Percentiles rank a stretch among this genome's conserved stretches.
phyloP scores from a whole-genome alignment of 92 coral and sea anemone genomes.

The Ricordea florida region DNA sequence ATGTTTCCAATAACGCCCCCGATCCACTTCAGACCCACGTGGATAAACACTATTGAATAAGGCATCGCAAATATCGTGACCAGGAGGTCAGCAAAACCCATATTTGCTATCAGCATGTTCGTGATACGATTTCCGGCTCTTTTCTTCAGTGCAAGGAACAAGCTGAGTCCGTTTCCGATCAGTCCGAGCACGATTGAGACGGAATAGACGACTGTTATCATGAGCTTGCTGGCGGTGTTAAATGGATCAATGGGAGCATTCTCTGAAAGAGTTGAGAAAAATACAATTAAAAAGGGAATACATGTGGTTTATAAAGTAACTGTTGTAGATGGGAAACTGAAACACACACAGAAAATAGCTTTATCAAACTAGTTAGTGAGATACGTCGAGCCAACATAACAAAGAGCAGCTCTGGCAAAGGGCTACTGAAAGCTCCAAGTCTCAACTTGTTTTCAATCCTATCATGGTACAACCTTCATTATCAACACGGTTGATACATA shows the following conservation, averaged over 20 bases:
- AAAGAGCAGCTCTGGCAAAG: too few species aligned
- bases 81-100: slow-evolving; percentile 77
- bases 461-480: too few species aligned
- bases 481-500: too few species aligned
- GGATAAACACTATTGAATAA: slow-evolving; percentile 34
- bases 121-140: slow-evolving; percentile 24
- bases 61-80: slow-evolving; percentile 74
- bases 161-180: neutral
- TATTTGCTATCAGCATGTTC: slow-evolving; percentile 46
- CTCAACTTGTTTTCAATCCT: too few species aligned
- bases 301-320: neutral
- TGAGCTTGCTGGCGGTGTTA: neutral
- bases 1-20: slow-evolving; percentile 66
- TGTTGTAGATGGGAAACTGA: neutral
- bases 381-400: too few species aligned
- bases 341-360: too few species aligned
- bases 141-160: neutral
- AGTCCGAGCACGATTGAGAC: neutral
- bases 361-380: too few species aligned
- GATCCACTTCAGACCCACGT: slow-evolving; percentile 57
- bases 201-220: neutral
- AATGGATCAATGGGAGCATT: neutral
- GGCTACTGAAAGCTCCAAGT: too few species aligned
- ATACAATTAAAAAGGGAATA: neutral
- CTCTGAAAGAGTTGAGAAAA: neutral